phyloP scores from a whole-genome alignment of 2,113 vertebrate genomes.

The Urocitellus parryii region DNA sequence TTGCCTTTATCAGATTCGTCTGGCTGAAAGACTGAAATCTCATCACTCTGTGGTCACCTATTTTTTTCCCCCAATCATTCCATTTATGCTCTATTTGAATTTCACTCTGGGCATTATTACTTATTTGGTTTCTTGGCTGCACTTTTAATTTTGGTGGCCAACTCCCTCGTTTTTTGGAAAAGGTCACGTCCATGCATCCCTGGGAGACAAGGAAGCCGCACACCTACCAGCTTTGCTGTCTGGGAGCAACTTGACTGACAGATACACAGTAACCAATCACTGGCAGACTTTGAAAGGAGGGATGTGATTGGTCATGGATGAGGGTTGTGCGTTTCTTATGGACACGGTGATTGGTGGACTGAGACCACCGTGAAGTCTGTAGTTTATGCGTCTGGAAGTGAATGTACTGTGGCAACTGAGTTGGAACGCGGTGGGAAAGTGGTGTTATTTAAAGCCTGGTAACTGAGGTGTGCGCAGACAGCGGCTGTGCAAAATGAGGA shows the following conservation, averaged over 20 bases:
- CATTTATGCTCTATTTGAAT: not conserved
- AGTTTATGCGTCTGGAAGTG: not conserved
- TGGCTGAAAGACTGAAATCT: not conserved
- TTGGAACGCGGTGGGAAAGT: not conserved
- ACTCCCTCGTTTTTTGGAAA: not conserved
- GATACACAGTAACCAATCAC: not conserved
- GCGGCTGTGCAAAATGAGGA: not conserved
- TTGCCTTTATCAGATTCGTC: slow-evolving; percentile 20
- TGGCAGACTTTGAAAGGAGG: not conserved
- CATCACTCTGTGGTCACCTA: not conserved
- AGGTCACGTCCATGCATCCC: not conserved
- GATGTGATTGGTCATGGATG: not conserved
- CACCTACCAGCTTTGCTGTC: not conserved
- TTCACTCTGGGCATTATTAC: not conserved
- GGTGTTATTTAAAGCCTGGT: not conserved
- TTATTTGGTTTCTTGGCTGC: not conserved
- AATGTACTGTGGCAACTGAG: not conserved
- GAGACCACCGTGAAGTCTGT: not conserved
- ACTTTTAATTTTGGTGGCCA: not conserved
- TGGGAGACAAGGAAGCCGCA: not conserved
- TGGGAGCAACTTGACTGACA: not conserved
- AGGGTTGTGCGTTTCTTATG: not conserved
- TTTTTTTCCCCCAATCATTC: not conserved
- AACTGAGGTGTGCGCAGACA: not conserved
- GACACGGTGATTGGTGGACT: not conserved